A percentile compares a stretch with the other conserved stretches of the same genome.
These are phyloP conservation scores for Nomada ferruginata DNA, from an alignment of 2,888 invertebrate genomes.

Conservation along the genomic window DNA sequence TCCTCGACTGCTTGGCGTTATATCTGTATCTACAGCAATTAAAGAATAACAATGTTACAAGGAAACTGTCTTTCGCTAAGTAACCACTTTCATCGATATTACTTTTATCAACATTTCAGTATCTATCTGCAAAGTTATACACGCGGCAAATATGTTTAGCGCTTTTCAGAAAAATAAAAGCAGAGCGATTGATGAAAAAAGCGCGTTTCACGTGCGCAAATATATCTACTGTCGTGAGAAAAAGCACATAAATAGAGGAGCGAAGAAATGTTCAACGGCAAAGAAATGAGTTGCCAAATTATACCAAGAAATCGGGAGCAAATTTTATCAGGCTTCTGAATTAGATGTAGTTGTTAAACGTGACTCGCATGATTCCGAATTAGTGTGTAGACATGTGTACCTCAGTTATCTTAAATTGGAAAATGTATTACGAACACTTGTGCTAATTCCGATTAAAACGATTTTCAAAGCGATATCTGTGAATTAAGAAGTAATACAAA, in stretches of 20 bases:
- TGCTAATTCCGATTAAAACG: neutral
- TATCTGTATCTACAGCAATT: neutral
- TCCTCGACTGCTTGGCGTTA: neutral
- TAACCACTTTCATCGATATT: neutral
- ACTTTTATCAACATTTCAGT: slow-evolving; percentile 1
- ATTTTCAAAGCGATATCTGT: neutral
- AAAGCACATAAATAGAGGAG: too few relatives aligned
- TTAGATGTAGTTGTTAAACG: neutral
- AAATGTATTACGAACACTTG: neutral
- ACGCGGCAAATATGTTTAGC: neutral
- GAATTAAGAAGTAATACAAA: neutral
- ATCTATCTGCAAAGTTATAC: neutral
- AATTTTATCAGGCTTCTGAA: slow-evolving; percentile 13
- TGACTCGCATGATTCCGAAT: neutral
- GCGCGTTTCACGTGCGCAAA: too few relatives aligned
- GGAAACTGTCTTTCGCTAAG: slow-evolving; percentile 2
- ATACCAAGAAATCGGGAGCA: neutral
- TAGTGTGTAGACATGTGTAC: neutral
- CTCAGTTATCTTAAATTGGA: neutral
- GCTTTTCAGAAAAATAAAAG: too few relatives aligned
- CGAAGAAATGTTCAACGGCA: neutral
- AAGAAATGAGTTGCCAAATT: neutral
- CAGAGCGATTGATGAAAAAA: too few relatives aligned
- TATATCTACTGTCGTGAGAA: too few relatives aligned
- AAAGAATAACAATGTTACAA: slow-evolving; percentile 7